Evolutionary conservation across 2,113 vertebrate genomes (phyloP).

Genomic region (Cnemophilus loriae): DNA sequence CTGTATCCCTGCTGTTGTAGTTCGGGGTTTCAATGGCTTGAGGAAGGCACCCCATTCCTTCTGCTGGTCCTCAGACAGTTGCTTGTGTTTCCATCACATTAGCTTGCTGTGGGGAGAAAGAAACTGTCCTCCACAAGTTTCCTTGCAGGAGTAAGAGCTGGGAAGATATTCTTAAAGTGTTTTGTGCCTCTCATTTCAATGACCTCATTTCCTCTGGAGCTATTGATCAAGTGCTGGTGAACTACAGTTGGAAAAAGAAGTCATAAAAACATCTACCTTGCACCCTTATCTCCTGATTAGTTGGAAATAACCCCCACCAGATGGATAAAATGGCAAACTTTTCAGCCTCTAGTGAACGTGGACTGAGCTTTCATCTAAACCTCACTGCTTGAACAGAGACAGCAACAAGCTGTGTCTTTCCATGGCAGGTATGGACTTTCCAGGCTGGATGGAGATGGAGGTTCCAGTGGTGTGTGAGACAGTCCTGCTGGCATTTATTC

Average conservation of each 20-base stretch:
- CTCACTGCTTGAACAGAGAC: not conserved
- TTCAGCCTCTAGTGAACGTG: accelerated
- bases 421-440: not conserved
- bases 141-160: not conserved
- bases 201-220: not conserved
- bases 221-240: not conserved
- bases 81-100: not conserved
- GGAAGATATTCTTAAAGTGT: not conserved
- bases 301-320: not conserved
- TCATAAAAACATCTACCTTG: not conserved
- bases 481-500: not conserved
- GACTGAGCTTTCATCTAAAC: not conserved
- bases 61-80: not conserved
- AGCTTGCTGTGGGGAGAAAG: not conserved
- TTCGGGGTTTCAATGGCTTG: not conserved
- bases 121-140: not conserved
- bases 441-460: not conserved
- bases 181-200: not conserved
- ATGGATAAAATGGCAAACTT: not conserved
- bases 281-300: not conserved
- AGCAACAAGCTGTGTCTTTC: not conserved
- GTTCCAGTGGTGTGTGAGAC: not conserved
- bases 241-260: not conserved
- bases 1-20: not conserved
- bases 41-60: not conserved